Base-by-base conservation (phyloP, 2,888 invertebrate species). In the Pyrochroa serraticornis region DNA sequence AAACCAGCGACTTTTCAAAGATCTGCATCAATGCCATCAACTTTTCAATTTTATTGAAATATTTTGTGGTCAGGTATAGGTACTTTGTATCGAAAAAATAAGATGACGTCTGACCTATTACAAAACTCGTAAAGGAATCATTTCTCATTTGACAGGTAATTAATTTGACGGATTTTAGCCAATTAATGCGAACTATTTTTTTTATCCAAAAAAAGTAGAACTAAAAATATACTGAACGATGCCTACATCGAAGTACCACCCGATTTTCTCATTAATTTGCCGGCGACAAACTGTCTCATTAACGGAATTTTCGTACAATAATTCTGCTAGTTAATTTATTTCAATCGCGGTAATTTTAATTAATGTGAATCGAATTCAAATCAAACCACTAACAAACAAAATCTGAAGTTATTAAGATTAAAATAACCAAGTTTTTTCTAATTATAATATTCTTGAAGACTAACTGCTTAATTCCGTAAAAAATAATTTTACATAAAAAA, bases 11-110 rank as follows among this genome's bases (percentile, higher is more conserved):
- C 51, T 51, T 44, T 46, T 45, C 32, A 51, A 50, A 42, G 43
- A 43, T 47, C 31, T 50, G 46, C 57, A 57, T 41, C 56, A 56
- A 56, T 56, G 56, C 35, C 56, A 50, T 50, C 56, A 56, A 50
- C 56, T 56, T 56, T 56, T 56, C 38, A 50, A 50, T 45, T 45
- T 50, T 12, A 30, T 30, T 55, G 35, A 47, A 41, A 14, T 36
- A 13, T 30, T 31, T 41, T 33, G 36, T 52, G 30, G 33, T 31
- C n/a, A 41, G 9, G 7, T 39, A 14, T n/a, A 22, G 5, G 22
- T 22, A 22, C 22, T 22, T 22, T 22, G 5, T 22, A 5, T 2
- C 3, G 22, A 22, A 22, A 39, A 54, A 43, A 49, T 34, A 34
- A 38, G 9, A 44, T 7, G 8, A 31, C 35, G 32, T 46, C 45